Evolutionary conservation across 1,140 invertebrate species (phyloP), one percentile per base, ranked within the genome.

Genomic region (Vollenhovia emeryi): DNA sequence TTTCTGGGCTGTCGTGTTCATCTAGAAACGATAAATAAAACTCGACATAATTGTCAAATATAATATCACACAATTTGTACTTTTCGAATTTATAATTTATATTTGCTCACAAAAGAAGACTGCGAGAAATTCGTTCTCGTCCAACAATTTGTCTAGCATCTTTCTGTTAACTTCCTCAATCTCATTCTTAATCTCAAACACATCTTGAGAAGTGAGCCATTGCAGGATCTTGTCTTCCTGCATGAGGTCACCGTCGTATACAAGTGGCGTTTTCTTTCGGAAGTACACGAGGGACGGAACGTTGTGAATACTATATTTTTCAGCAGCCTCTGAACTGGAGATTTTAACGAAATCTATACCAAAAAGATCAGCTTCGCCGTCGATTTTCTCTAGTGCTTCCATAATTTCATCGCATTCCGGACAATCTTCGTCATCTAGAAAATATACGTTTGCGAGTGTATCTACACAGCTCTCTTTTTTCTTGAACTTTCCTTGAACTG

Each of bases 321-420:
- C 96, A 21, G 98, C 97, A 3, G 98, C 97, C 89, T 98, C 97
- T 0, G 96, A 94, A 92, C 98, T 98, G n/a, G 97, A 97, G 62
- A 99, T 98, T 94, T 99, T 99, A 0, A 99, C 98, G 94, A 99
- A 99, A 92, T 99, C 98, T 90, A 99, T 99, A 43, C 98, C 98
- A 95, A 97, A 99, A 80, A 97, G 96, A 95, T 99, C 98, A 4
- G 98, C 98, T 95, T 99, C 98, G 30, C 98, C 98, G 91, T 99
- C 98, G 90, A 99, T 99, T 92, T 98, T 97, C 95, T 99, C 98
- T 33, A 99, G 93, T 76, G 98, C 96, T 94, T 98, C 97, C 78
- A 99, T 95, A 79, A 98, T 98, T 91, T 98, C 97, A 87, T 97
- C 97, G 94, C 98, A 99, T 93, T 99, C 98, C 13, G 96, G 96